Evolutionary conservation across 2,113 vertebrate genomes (phyloP), one percentile per base, ranked within the genome.

Genomic region (Salvator merianae): DNA sequence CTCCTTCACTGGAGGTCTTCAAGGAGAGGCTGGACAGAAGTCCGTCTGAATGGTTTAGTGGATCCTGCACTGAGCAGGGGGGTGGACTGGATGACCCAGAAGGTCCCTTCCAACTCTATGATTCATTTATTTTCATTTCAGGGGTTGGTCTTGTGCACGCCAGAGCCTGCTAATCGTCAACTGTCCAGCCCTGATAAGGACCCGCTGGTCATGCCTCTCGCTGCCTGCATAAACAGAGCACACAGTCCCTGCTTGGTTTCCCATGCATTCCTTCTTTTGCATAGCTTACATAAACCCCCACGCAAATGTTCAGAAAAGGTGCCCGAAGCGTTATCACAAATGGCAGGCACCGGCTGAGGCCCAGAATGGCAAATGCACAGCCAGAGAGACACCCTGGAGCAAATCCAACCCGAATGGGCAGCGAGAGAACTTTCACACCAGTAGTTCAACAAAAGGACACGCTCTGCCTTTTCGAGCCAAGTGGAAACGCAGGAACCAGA

Each of bases 91-190:
- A n/a, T n/a, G n/a, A n/a, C n/a, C n/a, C n/a, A n/a, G n/a, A n/a
- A n/a, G n/a, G n/a, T n/a, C n/a, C n/a, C n/a, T n/a, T n/a, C n/a
- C n/a, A n/a, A 14, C 50, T 14, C 50, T 2, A 53, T 13, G 4
- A 53, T 53, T 53, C 50, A 13, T 69, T 34, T 24, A 7, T 22
- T 90, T 92, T 82, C 92, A 89, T 89, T 89, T 85, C 88, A 86
- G 88, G 88, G 88, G 91, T 87, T 47, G 86, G 86, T 88, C 91
- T 59, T n/a, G 5, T 18, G 84, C 87, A 77, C 26, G 34, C 83
- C 88, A 91, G 92, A 93, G 95, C 86, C 82, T 93, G 94, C 93
- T 93, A 94, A 88, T 94, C 90, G 94, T 95, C 95, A 94, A 88
- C 86, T 82, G 47, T 81, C 76, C 92, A 89, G 88, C 86, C 89